Evolutionary conservation across 2,113 vertebrate species (phyloP).

Genomic region (Barnardius zonarius): DNA sequence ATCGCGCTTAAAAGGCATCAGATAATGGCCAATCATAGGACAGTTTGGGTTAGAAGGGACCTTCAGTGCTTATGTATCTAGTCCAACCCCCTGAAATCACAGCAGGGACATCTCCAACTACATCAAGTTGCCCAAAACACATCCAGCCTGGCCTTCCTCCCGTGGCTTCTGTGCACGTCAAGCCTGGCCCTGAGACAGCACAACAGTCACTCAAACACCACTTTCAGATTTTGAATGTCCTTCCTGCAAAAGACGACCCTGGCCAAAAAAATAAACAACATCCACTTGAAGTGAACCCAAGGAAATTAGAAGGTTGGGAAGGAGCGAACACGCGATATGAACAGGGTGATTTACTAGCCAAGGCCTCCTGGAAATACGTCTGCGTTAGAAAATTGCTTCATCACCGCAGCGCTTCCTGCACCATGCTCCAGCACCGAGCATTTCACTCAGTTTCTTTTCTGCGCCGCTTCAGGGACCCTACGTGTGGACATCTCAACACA

Average conservation of each 20-base stretch:
- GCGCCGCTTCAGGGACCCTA: not conserved
- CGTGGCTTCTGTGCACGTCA: fast-evolving
- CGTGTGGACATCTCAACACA: not conserved
- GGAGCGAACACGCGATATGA: not conserved
- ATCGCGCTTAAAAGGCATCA: fast-evolving
- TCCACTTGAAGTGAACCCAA: not conserved
- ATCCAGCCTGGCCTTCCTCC: not conserved
- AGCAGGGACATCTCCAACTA: not conserved
- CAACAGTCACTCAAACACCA: not conserved
- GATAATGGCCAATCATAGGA: not conserved
- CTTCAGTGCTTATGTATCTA: not conserved
- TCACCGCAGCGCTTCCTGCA: not conserved
- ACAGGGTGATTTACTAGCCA: not conserved
- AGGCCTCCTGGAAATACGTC: not conserved
- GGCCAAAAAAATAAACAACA: not conserved
- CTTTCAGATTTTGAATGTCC: not conserved
- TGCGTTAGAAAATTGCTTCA: not conserved
- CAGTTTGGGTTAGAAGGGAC: not conserved
- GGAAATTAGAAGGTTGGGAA: not conserved
- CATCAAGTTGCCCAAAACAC: not conserved
- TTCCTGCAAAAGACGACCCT: not conserved
- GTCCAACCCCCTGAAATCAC: not conserved
- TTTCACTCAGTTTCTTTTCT: not conserved
- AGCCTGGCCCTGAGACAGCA: not conserved
- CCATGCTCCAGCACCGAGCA: not conserved